Percentiles rank a stretch among this genome's conserved stretches.
Evolutionary conservation across 2,113 vertebrate genomes (phyloP).

Genomic region (Corythoichthys intestinalis): DNA sequence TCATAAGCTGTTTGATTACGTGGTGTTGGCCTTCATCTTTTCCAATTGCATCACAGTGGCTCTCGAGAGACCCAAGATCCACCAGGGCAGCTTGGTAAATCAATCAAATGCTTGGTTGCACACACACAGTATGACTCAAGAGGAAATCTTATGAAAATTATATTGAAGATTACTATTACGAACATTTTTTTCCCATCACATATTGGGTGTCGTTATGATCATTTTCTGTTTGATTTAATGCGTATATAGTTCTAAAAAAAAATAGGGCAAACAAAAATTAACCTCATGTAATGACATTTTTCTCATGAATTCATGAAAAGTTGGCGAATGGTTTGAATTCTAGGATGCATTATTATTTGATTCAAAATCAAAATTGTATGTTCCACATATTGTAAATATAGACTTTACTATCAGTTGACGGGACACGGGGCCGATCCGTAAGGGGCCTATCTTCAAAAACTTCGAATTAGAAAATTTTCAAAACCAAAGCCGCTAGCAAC

Average conservation of each 20-base stretch:
- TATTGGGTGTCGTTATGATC: background rate
- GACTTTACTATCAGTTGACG: too few species aligned
- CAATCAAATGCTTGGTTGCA: slow-evolving; percentile 3
- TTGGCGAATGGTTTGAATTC: background rate
- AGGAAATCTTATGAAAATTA: background rate
- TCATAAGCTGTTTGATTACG: slow-evolving; percentile 95
- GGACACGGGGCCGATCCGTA: too few species aligned
- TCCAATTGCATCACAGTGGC: slow-evolving; percentile 99
- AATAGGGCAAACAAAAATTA: background rate
- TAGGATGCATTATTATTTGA: background rate
- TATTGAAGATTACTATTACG: background rate
- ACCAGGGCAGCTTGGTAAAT: slow-evolving; percentile 91
- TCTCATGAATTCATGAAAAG: too few species aligned
- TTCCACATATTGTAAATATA: background rate
- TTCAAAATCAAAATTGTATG: background rate
- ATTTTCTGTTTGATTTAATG: background rate
- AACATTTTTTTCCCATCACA: background rate
- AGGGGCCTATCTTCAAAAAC: too few species aligned
- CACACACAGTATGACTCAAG: background rate
- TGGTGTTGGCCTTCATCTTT: slow-evolving; percentile 96
- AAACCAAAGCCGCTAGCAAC: too few species aligned
- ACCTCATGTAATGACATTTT: too few species aligned
- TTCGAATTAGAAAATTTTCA: too few species aligned
- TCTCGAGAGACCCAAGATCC: slow-evolving; percentile 94
- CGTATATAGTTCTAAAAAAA: background rate